phyloP scores from a whole-genome alignment of 2,797 vertebrate species.

The Chaetodon trifasciatus region DNA sequence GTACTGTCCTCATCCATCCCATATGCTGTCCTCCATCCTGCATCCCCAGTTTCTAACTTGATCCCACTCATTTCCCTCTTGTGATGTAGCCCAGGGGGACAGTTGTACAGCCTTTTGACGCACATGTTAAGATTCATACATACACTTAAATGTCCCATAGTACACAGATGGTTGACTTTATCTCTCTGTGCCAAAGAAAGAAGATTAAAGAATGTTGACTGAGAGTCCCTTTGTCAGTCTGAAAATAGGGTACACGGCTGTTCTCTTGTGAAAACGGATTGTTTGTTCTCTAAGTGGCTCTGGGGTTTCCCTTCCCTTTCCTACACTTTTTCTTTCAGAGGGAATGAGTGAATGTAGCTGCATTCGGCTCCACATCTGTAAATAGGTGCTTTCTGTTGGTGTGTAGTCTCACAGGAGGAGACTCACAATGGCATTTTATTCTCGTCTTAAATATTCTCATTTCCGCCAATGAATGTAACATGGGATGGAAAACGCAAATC shows the following conservation, averaged over 20 bases:
- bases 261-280: slow-evolving; percentile 37
- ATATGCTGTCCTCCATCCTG: slow-evolving; percentile 21
- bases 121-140: slow-evolving; percentile 23
- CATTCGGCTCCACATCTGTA: slow-evolving; percentile 48
- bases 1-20: slow-evolving; percentile 40
- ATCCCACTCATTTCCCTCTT: slow-evolving; percentile 44
- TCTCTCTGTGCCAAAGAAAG: slow-evolving; percentile 51
- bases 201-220: slow-evolving; percentile 41
- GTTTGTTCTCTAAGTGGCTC: slow-evolving; percentile 27
- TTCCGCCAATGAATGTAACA: slow-evolving; percentile 37
- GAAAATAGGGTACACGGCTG: slow-evolving; percentile 45
- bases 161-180: slow-evolving; percentile 21
- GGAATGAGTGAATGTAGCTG: slow-evolving; percentile 50
- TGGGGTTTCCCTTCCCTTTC: slow-evolving; percentile 64
- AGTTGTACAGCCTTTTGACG: slow-evolving; percentile 36
- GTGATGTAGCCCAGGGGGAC: slow-evolving; percentile 33
- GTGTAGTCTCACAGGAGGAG: slow-evolving; percentile 55
- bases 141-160: not conserved
- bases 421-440: slow-evolving; percentile 46
- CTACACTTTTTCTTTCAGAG: slow-evolving; percentile 29
- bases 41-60: slow-evolving; percentile 24
- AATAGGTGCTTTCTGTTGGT: slow-evolving; percentile 56
- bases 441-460: slow-evolving; percentile 58
- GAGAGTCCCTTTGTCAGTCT: slow-evolving; percentile 37
- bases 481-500: slow-evolving; percentile 5